Conservation (phyloP, 2,888 invertebrate genomes). For the Selenia dentaria region DNA sequence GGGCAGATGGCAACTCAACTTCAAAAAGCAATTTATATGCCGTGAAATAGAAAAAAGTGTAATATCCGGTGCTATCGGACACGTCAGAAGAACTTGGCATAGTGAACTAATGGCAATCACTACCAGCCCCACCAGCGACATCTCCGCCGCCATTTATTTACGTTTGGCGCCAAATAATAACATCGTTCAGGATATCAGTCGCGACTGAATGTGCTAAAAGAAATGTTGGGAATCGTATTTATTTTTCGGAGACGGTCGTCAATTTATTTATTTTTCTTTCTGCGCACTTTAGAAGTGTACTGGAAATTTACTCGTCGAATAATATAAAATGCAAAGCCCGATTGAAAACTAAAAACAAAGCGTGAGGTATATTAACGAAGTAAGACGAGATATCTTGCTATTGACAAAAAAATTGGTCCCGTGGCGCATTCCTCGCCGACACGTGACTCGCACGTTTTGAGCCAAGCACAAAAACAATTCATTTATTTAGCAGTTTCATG, state of each 20-base stretch:
- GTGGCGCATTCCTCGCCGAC: conserved; percentile 8
- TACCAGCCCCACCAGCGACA: conserved; percentile 45
- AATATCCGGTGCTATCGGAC: conserved; percentile 29
- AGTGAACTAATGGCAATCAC: conserved; percentile 15
- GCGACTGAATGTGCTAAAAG: conserved; percentile 55
- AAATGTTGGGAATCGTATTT: conserved; percentile 47
- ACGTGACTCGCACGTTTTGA: conserved; percentile 21
- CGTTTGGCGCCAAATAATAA: conserved; percentile 75
- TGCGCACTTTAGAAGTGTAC: neutral
- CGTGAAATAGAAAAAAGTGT: conserved; percentile 22
- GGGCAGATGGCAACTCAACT: conserved; percentile 15
- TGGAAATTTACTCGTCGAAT: neutral
- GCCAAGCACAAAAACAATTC: conserved; percentile 4
- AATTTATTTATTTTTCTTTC: conserved; percentile 27
- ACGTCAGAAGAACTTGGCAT: conserved; percentile 37
- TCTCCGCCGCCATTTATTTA: conserved; percentile 68
- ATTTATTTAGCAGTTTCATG: conserved; percentile 12
- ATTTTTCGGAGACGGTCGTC: conserved; percentile 46
- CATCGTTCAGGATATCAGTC: conserved; percentile 47
- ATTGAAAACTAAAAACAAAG: neutral
- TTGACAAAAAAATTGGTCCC: conserved; percentile 25
- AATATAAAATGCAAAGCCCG: neutral
- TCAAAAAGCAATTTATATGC: conserved; percentile 29
- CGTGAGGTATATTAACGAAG: no score
- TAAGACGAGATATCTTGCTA: no score